Evolutionary conservation across 1,140 invertebrate genomes (phyloP), one percentile per base, ranked within the genome.

Genomic region (Brachionus paranguensis): DNA sequence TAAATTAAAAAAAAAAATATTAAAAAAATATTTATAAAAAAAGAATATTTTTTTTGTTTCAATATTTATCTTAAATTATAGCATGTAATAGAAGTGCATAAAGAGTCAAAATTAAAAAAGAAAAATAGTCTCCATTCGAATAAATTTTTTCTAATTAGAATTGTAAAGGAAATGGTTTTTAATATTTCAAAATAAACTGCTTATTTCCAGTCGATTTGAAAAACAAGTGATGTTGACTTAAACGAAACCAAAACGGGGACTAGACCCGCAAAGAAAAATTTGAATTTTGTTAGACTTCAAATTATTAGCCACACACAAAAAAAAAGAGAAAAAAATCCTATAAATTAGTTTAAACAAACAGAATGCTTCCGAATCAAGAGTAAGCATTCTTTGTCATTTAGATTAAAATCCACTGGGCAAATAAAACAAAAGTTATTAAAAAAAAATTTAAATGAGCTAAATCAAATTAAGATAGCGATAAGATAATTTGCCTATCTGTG

Each of bases 401-500:
- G 24, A 68, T 33, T 33, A 14, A 29, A 68, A 68, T 68, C 24
- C 27, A 33, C 7, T 33, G 4, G 27, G 64, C 33, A 68, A 68
- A 68, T 41, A 55, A 33, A 68, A 68, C 64, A 68, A 68, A 29
- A 68, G 33, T 41, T 33, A 68, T 41, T 33, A n/a, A n/a, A 68
- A 68, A 65, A 65, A 29, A 68, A 68, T 68, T 68, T 68, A 68
- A 68, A 68, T 68, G 27, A 41, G n/a, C 64, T 68, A 68, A 68
- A 68, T 68, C 64, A 68, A 68, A 68, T 68, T 68, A 33, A 41
- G 33, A 33, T 27, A 65, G 20, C 20, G 64, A 68, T 68, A 68
- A 68, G 64, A 68, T 68, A 68, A 68, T 68, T 68, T 68, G 33
- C 64, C 64, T 68, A 68, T 68, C 64, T 68, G 11, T 29, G 11